Base-by-base conservation (phyloP, 2,113 vertebrate species). In the Callithrix jacchus region DNA sequence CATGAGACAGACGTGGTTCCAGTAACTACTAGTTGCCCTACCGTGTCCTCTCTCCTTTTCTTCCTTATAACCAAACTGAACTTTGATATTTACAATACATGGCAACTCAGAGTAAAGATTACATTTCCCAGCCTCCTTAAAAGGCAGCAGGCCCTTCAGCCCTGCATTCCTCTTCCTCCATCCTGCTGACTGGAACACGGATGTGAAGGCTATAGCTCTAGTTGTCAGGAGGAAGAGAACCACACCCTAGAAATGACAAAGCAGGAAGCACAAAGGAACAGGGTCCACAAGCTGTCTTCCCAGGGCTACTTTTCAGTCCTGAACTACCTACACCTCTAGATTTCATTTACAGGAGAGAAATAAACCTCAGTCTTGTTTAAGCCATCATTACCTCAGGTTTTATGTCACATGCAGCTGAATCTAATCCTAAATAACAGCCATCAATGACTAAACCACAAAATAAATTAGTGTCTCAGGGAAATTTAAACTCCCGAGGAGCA, bases 401-500 rank as follows among this genome's bases (percentile, higher is more conserved):
- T 95, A 40, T 92, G 81, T 95, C 95, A 93, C 68, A 95, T 82
- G 87, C 88, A 66, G 12, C 37, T 79, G 45, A 82, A 76, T 79
- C 91, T 91, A 94, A 91, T 85, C 42, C 47, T 76, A 96, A 88
- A 30, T 32, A 70, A 93, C n/a, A 93, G 74, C 74, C 61, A 95
- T 68, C 89, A 90, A 66, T 66, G 54, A 96, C 61, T 83, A 96
- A 93, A 68, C 3, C n/a, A 91, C 66, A 89, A 95, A 96, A 97
- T 58, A 86, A 95, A 96, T 79, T 74, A 91, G 83, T 70, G 61
- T 92, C 47, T 95, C 77, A 95, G 8, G 73, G 58, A 45, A 76
- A 76, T 7, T 68, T 35, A 73, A 95, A 37, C n/a, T 52, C 32
- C 37, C 37, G 12, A 73, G 68, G 30, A 95, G 58, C 5, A 90